These are phyloP conservation scores for Leptinotarsa tumamoca DNA, from an alignment of 2,888 invertebrate genomes.

Conservation along the genomic window DNA sequence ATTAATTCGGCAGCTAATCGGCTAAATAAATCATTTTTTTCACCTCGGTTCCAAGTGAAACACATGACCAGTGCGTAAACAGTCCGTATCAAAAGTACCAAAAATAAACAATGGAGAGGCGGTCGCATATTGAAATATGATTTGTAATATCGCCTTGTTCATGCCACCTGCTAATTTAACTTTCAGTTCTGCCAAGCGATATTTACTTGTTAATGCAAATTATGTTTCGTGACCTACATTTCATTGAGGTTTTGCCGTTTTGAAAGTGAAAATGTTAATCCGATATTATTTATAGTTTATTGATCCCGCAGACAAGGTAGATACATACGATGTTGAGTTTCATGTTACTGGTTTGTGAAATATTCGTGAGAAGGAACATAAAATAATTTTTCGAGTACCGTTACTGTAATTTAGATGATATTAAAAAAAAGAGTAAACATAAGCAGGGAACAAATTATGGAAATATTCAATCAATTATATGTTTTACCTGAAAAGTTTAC, in stretches of 20 bases:
- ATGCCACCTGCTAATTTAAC: slow-evolving; percentile 47
- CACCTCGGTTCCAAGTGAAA: not conserved
- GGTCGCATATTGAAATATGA: slow-evolving; percentile 38
- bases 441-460: no score
- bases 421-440: no score
- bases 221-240: slow-evolving; percentile 51
- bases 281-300: slow-evolving; percentile 27
- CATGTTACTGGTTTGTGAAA: not conserved
- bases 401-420: no score
- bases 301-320: slow-evolving; percentile 20
- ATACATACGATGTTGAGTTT: not conserved
- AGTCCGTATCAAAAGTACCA: not conserved
- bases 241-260: slow-evolving; percentile 38
- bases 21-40: not conserved
- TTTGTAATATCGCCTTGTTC: slow-evolving; percentile 43
- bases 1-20: not conserved
- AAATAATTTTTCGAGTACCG: not conserved
- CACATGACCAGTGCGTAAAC: not conserved
- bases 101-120: not conserved
- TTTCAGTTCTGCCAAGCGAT: slow-evolving; percentile 48
- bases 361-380: not conserved
- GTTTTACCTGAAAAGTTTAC: no score
- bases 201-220: slow-evolving; percentile 54
- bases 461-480: no score
- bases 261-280: slow-evolving; percentile 39